Evolutionary conservation across 2,888 invertebrate species (phyloP).

Genomic region (Pandemis cinnamomeana): DNA sequence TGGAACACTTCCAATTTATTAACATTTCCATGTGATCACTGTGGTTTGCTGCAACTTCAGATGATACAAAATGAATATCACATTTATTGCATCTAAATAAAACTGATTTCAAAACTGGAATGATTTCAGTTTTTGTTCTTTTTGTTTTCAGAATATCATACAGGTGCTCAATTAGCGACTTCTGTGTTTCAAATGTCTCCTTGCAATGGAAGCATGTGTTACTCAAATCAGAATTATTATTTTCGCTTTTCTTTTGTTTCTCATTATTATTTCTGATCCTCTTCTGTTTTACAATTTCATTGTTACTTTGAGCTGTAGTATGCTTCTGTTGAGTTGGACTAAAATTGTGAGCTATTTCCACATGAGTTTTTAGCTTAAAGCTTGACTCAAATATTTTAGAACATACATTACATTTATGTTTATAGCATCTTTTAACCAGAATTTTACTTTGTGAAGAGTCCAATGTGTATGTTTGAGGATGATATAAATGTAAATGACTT

Average conservation of each 20-base stretch:
- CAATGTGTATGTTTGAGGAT: slow-evolving; percentile 41
- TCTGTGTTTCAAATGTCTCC: slow-evolving; percentile 56
- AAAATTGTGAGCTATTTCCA: slow-evolving; percentile 48
- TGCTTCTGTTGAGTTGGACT: not conserved
- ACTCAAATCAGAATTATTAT: slow-evolving; percentile 34
- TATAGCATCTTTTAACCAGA: slow-evolving; percentile 25
- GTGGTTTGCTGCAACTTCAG: slow-evolving; percentile 58
- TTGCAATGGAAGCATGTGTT: slow-evolving; percentile 67
- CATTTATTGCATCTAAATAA: slow-evolving; percentile 68
- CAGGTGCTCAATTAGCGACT: slow-evolving; percentile 67
- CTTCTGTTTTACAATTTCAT: not conserved
- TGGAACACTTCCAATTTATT: slow-evolving; percentile 64
- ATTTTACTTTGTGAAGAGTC: slow-evolving; percentile 8
- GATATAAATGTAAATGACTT: slow-evolving; percentile 49
- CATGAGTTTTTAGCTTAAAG: slow-evolving; percentile 52
- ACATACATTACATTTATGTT: slow-evolving; percentile 53
- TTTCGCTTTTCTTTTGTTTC: slow-evolving; percentile 36
- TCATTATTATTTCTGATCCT: slow-evolving; percentile 18
- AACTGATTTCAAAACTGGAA: slow-evolving; percentile 54
- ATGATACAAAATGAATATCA: slow-evolving; percentile 64
- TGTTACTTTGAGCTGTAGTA: not conserved
- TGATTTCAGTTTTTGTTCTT: slow-evolving; percentile 17
- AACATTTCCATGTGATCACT: slow-evolving; percentile 58
- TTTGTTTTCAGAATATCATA: slow-evolving; percentile 60
- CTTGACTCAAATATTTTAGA: slow-evolving; percentile 43